Evolutionary conservation across 2,113 vertebrate genomes (phyloP).

Genomic region (Caranx melampygus): DNA sequence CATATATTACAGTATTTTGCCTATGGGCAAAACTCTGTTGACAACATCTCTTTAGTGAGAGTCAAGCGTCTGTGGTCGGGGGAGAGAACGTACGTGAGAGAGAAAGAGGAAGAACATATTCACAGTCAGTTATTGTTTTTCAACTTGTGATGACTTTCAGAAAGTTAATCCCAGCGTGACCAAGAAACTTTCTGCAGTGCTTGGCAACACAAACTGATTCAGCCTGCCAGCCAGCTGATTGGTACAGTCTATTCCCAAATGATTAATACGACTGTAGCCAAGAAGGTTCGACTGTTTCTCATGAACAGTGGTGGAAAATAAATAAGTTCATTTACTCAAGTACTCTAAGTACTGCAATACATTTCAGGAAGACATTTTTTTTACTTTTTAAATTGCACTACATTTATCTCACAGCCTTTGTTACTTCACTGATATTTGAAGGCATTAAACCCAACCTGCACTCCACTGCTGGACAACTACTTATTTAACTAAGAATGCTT

Average conservation of each 20-base stretch:
- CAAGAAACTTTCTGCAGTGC: constrained; percentile 32
- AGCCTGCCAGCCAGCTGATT: constrained; percentile 24
- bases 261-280: constrained; percentile 22
- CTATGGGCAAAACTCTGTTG: neutral
- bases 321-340: neutral
- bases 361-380: neutral
- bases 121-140: constrained; percentile 35
- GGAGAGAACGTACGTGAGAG: neutral
- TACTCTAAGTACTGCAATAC: neutral
- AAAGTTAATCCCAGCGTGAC: constrained; percentile 40
- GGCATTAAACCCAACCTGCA: no score
- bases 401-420: no score
- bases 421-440: neutral
- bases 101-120: constrained; percentile 5
- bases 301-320: neutral
- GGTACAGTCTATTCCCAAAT: constrained; percentile 24
- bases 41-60: neutral
- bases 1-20: constrained; percentile 4
- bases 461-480: no score
- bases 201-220: constrained; percentile 29
- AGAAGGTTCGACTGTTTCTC: constrained; percentile 1
- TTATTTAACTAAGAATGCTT: no score
- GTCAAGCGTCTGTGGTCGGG: constrained; percentile 1
- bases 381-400: no score
- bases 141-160: constrained; percentile 30